Evolutionary conservation across 2,888 invertebrate species (phyloP), one percentile per base, ranked within the genome.

Genomic region (Odontomyia ornata): DNA sequence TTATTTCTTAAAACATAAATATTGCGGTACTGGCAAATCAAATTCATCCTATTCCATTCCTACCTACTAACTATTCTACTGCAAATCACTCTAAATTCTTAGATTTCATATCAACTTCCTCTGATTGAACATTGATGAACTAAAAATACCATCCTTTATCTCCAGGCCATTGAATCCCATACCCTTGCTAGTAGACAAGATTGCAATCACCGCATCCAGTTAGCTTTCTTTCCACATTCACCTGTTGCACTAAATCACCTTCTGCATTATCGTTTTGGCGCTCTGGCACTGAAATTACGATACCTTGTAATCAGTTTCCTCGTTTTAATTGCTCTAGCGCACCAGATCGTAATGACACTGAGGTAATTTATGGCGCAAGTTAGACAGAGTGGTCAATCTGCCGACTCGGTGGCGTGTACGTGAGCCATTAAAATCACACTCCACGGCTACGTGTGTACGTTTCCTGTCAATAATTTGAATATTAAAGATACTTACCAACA

Each of bases 391-490:
- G 18, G n/a, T 52, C 4, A 13, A 52, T 52, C 4, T 15, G 9
- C 36, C 5, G 9, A 36, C 3, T 36, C 36, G 36, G 3, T 36
- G n/a, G n/a, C 43, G 15, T 52, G 52, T 15, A 52, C 9, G 36
- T 36, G 9, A 36, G 36, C 5, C 52, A 15, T 52, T 52, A 15
- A 52, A 52, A 52, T 36, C 36, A 36, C 36, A 36, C 36, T 5
- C 36, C 9, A 36, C 36, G 9, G 4, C 36, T 36, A 36, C 36
- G 9, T 52, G 52, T n/a, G 15, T 52, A 15, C 15, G 15, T 52
- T 52, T 52, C 52, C 52, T 52, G 52, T 52, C 52, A 52, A 43
- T 43, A 43, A 52, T 52, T 52, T 52, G 4, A 52, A 52, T 52
- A 52, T 52, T 52, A 52, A 4, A 18, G 18, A 36, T 5, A 36